Evolutionary conservation across 2,113 vertebrate genomes (phyloP).

Genomic region (Nesoenas mayeri): DNA sequence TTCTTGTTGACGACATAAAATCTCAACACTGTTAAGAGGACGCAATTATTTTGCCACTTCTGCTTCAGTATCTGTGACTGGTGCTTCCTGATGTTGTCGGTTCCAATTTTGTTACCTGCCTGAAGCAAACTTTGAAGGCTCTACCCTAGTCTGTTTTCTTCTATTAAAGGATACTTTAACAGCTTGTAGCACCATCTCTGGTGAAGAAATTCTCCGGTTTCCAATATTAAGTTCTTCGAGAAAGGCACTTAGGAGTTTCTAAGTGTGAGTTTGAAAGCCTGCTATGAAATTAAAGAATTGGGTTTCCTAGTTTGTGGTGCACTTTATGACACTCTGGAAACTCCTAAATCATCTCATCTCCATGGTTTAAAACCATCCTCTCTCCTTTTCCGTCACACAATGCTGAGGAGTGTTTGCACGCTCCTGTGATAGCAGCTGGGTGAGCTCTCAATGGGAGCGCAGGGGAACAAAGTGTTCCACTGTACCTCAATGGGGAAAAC

Average conservation of each 20-base stretch:
- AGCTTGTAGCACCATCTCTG: not conserved
- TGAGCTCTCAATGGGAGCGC: not conserved
- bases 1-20: not conserved
- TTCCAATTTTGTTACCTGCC: not conserved
- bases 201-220: not conserved
- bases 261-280: not conserved
- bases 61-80: not conserved
- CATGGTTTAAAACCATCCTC: not conserved
- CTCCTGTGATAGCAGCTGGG: not conserved
- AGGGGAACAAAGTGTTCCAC: not conserved
- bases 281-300: not conserved
- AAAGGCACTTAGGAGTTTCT: not conserved
- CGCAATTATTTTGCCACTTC: not conserved
- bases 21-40: not conserved
- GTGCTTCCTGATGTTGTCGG: not conserved
- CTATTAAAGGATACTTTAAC: not conserved
- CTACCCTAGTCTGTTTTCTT: not conserved
- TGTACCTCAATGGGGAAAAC: not conserved
- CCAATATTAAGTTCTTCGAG: not conserved
- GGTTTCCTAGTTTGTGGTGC: not conserved
- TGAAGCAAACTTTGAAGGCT: not conserved
- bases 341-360: not conserved
- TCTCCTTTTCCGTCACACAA: not conserved
- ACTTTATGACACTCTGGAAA: not conserved
- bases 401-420: not conserved